Base-by-base conservation (phyloP, 2,113 vertebrate genomes). In the Rhinoptilus africanus region DNA sequence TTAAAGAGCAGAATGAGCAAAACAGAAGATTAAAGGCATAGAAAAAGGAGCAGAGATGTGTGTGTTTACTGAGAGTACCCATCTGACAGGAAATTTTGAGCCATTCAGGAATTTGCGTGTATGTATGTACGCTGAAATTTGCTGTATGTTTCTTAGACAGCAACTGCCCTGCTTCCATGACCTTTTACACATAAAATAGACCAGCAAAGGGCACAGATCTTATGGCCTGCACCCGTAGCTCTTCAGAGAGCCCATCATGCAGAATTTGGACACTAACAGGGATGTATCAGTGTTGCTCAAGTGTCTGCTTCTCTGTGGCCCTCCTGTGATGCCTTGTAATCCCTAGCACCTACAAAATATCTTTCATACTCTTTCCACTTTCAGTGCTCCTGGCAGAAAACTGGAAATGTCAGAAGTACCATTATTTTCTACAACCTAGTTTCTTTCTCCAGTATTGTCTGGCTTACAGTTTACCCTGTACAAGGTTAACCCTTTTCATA, bases 1-100 rank as follows among this genome's bases (percentile, higher is more conserved):
- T 95, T 92, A 95, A 95, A 96, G 91, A 96, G 68, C 51, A 93
- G 91, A 92, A 96, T 91, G 87, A 96, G 60, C 77, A 89, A 95
- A 96, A 89, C 0, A 1, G 80, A 93, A 82, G 73, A 82, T 82
- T 62, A 20, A 8, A 96, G 85, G 50, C 62, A 74, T n/a, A 90
- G 74, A 93, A 83, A n/a, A 62, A 69, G 62, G 45, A 93, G 63
- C 68, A 73, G 45, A 7, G 16, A 91, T 72, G 71, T 72, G 87
- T 95, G 48, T 76, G 62, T 76, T 93, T 39, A 53, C 67, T 54
- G 35, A 57, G 75, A 79, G 27, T 41, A 76, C n/a, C 45, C 39
- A 66, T 2, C 17, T 60, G 60, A 88, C 76, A 92, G 59, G 14
- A 81, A 72, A 76, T 66, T 67, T 87, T 54, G 32, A 82, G 30